Evolutionary conservation across 2,797 vertebrate species (phyloP), one percentile per base, ranked within the genome.

Genomic region (Rhinatrema bivittatum): DNA sequence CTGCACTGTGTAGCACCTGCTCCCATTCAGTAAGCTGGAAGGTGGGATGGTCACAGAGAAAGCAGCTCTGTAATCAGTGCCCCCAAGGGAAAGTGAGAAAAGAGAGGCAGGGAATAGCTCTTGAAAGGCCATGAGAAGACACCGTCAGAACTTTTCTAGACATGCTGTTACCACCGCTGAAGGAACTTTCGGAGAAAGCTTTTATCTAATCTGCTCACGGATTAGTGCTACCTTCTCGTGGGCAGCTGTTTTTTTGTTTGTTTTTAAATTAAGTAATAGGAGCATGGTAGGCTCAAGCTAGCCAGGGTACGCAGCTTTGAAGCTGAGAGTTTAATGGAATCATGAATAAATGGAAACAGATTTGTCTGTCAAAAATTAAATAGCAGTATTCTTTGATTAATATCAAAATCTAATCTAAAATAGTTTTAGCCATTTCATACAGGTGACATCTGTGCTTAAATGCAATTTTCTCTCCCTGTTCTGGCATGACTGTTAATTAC

Each of bases 401-500:
- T 78, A 79, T 72, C 29, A 66, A 74, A 77, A 72, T 73, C 53
- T 70, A 70, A 76, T 79, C 56, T 72, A 65, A 72, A 74, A 69
- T 78, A 74, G 55, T 75, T 70, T 71, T 74, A 72, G 66, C 67
- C 56, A 50, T 70, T 78, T 74, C 60, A 67, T 74, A 70, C 65
- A 82, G 79, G 79, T 84, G 78, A 85, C 74, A 81, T 81, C 67
- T 81, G 81, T 79, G 76, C 74, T 81, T 81, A 80, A 69, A 67
- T 73, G 72, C 68, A 69, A 73, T 78, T 82, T 80, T 79, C 68
- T 74, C 57, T 73, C 72, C 60, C 64, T 76, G 60, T 74, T 78
- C 70, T 71, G 72, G 69, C 69, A 71, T 78, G 75, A 70, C 64
- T 76, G 75, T 85, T 89, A 89, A 88, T 89, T 89, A 87, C 76